A percentile compares a stretch with the other conserved stretches of the same genome.
These are phyloP conservation scores for Phoenicopterus ruber DNA, from an alignment of 2,113 vertebrate species.

Conservation along the genomic window DNA sequence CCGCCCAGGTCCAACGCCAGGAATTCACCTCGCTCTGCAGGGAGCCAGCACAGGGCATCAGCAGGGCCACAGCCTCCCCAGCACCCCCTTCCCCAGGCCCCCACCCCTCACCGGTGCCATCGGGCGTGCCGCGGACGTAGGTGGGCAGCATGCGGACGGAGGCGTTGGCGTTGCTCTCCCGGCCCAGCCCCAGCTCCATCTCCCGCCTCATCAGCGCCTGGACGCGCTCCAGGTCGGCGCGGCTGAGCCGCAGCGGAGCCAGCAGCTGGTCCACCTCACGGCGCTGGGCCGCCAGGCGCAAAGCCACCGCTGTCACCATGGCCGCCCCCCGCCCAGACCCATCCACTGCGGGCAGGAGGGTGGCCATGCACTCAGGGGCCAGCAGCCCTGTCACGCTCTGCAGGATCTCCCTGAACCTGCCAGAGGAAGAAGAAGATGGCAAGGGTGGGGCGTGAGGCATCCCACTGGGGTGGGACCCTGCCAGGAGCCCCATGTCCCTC, in stretches of 20 bases:
- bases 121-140: slow-evolving; percentile 54
- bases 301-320: slow-evolving; percentile 80
- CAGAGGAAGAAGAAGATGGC: not conserved
- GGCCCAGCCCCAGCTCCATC: slow-evolving; percentile 71
- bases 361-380: slow-evolving; percentile 70
- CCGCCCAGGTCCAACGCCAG: slow-evolving; percentile 87
- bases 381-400: slow-evolving; percentile 63
- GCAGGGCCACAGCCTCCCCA: accelerated
- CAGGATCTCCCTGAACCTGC: slow-evolving; percentile 76
- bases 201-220: slow-evolving; percentile 70
- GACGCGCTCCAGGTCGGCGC: not conserved
- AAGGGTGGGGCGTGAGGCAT: not conserved
- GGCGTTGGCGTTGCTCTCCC: not conserved
- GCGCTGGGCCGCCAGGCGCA: slow-evolving; percentile 52
- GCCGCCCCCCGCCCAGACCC: slow-evolving; percentile 80
- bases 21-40: slow-evolving; percentile 81
- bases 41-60: not conserved
- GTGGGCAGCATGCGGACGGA: slow-evolving; percentile 78
- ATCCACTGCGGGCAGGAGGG: slow-evolving; percentile 71
- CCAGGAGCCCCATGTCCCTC: not conserved
- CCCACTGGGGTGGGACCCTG: too few species aligned
- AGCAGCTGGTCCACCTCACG: slow-evolving; percentile 44
- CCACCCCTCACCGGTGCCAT: slow-evolving; percentile 68
- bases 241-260: slow-evolving; percentile 52
- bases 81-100: not conserved